Evolutionary conservation across 2,113 vertebrate species (phyloP).

Genomic region (Dolichallabes microphthalmus): DNA sequence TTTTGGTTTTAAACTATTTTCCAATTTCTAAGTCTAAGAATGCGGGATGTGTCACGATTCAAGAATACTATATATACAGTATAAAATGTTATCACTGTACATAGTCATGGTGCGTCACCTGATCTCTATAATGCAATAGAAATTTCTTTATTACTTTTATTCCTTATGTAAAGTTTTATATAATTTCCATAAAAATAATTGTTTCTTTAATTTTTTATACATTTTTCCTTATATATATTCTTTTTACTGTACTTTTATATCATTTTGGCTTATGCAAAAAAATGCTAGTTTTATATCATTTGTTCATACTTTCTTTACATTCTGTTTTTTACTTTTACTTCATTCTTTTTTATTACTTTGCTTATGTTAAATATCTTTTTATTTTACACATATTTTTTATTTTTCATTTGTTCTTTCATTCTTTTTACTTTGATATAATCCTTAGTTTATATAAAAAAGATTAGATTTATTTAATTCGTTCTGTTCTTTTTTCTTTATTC

Average conservation of each 20-base stretch:
- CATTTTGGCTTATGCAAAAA: neutral
- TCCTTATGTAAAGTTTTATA: neutral
- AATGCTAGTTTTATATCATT: neutral
- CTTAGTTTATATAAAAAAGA: no score
- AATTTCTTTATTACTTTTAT: neutral
- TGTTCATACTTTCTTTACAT: neutral
- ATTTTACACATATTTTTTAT: neutral
- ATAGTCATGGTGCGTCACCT: no score
- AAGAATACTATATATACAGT: no score
- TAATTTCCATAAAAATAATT: neutral
- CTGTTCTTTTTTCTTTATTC: neutral
- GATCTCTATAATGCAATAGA: neutral
- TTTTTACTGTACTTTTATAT: neutral
- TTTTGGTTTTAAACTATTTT: neutral
- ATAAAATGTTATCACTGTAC: no score
- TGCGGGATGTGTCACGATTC: neutral
- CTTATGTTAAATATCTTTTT: neutral
- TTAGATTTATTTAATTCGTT: neutral
- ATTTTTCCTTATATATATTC: neutral
- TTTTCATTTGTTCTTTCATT: neutral
- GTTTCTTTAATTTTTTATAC: no score
- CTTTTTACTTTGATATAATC: neutral
- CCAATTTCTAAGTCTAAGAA: neutral
- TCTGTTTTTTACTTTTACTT: neutral
- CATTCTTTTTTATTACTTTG: neutral